A percentile compares a stretch with the other conserved stretches of the same genome.
Conservation (phyloP, 92 coral and sea anemone genomes). For the Phenganax subtilis region DNA sequence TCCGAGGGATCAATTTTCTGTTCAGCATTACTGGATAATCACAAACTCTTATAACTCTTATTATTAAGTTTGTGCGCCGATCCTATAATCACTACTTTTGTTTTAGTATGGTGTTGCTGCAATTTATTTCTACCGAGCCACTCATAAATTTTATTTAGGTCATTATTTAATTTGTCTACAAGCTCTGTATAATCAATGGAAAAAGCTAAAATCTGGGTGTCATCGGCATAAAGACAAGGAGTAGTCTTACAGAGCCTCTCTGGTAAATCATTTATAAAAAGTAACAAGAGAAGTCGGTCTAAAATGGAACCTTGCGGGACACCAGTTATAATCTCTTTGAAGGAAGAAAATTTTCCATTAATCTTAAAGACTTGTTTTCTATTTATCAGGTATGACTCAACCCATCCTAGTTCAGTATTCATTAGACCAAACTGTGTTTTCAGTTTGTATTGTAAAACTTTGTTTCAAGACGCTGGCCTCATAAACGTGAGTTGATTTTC, state of each 20-base stretch:
- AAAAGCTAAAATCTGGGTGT: not conserved
- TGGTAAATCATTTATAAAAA: not conserved
- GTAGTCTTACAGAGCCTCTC: not conserved
- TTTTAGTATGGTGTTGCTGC: not conserved
- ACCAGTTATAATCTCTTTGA: no score
- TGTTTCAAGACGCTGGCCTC: no score
- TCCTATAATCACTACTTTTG: not conserved
- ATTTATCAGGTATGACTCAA: no score
- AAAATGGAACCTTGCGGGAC: not conserved
- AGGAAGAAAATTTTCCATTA: no score
- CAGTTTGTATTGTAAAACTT: no score
- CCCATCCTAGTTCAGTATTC: no score
- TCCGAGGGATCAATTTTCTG: not conserved
- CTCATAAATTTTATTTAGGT: not conserved
- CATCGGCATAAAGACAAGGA: not conserved
- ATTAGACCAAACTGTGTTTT: no score
- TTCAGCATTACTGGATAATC: not conserved
- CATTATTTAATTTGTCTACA: not conserved
- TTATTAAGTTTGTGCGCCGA: not conserved
- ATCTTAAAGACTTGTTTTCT: no score
- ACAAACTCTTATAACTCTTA: constrained; percentile 1
- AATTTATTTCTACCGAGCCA: not conserved
- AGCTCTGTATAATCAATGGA: not conserved
- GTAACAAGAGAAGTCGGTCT: not conserved
- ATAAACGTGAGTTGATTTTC: no score